Conservation (phyloP, 92 coral and sea anemone genomes). For the Umimayanthus chanpuru region DNA sequence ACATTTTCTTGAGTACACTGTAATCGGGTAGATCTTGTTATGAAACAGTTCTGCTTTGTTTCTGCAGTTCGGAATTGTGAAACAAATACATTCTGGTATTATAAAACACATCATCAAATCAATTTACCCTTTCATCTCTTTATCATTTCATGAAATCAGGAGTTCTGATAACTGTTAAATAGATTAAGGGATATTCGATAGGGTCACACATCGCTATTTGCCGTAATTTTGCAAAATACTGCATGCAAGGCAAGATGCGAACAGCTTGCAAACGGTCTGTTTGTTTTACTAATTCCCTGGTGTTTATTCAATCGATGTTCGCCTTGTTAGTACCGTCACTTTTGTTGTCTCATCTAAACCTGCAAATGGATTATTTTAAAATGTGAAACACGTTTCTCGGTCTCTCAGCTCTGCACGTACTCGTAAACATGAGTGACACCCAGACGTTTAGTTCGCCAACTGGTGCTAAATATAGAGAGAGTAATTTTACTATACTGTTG, state of each 20-base stretch:
- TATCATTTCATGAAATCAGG: not conserved
- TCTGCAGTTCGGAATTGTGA: too few relatives aligned
- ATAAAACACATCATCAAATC: not conserved
- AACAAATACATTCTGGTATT: not conserved
- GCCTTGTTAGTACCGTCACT: slow-evolving; percentile 20
- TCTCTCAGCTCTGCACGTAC: not conserved
- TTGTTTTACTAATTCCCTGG: not conserved
- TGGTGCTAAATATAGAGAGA: too few relatives aligned
- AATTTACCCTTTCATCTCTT: not conserved
- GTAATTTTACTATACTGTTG: too few relatives aligned
- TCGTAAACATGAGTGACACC: too few relatives aligned
- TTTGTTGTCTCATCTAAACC: slow-evolving; percentile 9
- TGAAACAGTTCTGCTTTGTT: too few relatives aligned
- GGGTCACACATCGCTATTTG: not conserved
- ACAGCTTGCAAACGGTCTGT: not conserved
- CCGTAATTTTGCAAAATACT: not conserved
- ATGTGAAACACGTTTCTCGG: slow-evolving; percentile 7
- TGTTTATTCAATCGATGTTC: not conserved
- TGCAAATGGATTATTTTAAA: slow-evolving; percentile 24
- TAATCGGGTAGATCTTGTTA: too few relatives aligned
- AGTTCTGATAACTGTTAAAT: too few relatives aligned
- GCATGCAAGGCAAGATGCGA: not conserved
- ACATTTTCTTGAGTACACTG: too few relatives aligned
- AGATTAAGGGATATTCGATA: not conserved
- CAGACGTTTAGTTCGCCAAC: too few relatives aligned